Percentiles rank a stretch among this genome's conserved stretches.
Conservation (phyloP, 1,140 invertebrate genomes). For the Parapsyche elsis region DNA sequence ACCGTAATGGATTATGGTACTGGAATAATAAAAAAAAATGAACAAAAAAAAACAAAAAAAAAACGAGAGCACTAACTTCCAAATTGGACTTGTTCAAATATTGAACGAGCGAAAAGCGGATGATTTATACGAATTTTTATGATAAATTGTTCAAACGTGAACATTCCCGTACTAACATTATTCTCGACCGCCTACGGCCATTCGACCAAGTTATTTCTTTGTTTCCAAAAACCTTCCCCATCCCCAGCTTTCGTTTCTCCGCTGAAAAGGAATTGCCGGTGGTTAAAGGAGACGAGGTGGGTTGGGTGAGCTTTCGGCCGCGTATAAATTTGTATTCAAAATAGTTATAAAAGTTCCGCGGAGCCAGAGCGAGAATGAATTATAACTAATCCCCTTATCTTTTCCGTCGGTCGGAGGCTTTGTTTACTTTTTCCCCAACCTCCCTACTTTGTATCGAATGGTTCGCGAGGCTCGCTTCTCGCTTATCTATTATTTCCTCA, state of each 20-base stretch:
- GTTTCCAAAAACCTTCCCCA: neutral
- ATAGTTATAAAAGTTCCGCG: too few species aligned
- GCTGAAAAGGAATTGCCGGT: neutral
- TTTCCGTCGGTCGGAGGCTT: neutral
- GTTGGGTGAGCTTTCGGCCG: neutral
- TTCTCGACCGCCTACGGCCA: neutral
- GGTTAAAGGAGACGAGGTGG: neutral
- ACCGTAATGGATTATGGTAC: too few species aligned
- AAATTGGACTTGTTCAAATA: slow-evolving; percentile 26
- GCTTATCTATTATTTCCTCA: slow-evolving; percentile 18
- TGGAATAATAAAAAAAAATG: too few species aligned
- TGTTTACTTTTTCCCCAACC: neutral
- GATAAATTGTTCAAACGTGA: slow-evolving; percentile 7
- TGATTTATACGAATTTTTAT: slow-evolving; percentile 22
- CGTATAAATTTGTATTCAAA: neutral
- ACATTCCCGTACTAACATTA: too few species aligned
- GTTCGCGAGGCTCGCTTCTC: neutral
- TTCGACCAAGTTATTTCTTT: slow-evolving; percentile 18
- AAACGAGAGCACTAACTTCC: neutral
- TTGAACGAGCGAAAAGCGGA: slow-evolving; percentile 11
- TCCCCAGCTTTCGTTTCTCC: neutral
- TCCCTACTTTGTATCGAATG: neutral
- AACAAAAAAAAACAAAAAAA: too few species aligned
- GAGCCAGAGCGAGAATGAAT: too few species aligned
- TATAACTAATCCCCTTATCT: neutral